Percentiles rank a stretch among this genome's conserved stretches.
Evolutionary conservation across 2,888 invertebrate species (phyloP).

Genomic region (Ethmia dodecea): DNA sequence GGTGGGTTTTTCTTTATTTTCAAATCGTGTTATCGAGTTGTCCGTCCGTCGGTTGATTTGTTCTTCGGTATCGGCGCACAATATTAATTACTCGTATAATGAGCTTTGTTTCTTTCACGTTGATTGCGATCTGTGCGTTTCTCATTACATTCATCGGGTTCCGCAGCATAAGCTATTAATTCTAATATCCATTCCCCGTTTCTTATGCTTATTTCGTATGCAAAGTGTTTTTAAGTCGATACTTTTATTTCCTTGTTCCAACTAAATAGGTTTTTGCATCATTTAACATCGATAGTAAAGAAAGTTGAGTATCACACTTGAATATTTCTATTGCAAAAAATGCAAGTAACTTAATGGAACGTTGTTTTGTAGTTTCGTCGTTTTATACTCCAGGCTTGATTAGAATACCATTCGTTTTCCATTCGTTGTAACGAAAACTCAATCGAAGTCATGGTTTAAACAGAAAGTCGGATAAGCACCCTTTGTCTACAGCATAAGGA

Average conservation of each 20-base stretch:
- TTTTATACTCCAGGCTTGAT: too few relatives aligned
- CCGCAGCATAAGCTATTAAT: slow-evolving; percentile 4
- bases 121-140: slow-evolving; percentile 42
- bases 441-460: too few relatives aligned
- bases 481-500: slow-evolving; percentile 23
- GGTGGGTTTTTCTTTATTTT: slow-evolving; percentile 43
- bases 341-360: too few relatives aligned
- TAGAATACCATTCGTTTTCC: too few relatives aligned
- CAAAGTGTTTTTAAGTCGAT: not conserved
- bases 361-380: too few relatives aligned
- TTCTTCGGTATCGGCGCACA: slow-evolving; percentile 53
- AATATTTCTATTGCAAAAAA: too few relatives aligned
- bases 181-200: not conserved
- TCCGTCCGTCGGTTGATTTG: slow-evolving; percentile 58
- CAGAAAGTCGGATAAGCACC: too few relatives aligned
- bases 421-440: too few relatives aligned
- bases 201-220: not conserved
- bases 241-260: too few relatives aligned
- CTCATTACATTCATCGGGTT: slow-evolving; percentile 24
- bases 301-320: too few relatives aligned
- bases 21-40: slow-evolving; percentile 52
- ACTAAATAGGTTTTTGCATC: too few relatives aligned
- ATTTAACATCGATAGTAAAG: too few relatives aligned
- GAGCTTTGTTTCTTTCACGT: slow-evolving; percentile 53
- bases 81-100: slow-evolving; percentile 66